Evolutionary conservation across 2,797 vertebrate genomes (phyloP).

Genomic region (Pygocentrus nattereri): DNA sequence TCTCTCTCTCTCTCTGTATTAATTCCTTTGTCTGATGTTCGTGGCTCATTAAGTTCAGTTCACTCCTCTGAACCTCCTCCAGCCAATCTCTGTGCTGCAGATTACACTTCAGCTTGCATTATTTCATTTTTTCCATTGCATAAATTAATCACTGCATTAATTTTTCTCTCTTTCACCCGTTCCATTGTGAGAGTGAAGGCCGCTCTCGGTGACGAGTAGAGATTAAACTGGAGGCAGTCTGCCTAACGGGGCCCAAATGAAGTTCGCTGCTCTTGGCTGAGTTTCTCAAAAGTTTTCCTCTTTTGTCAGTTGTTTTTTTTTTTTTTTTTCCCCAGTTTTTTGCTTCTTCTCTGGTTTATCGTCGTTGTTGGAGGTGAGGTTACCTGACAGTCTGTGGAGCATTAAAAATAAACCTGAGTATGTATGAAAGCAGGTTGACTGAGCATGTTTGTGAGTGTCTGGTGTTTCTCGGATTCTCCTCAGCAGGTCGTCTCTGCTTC

Average conservation of each 20-base stretch:
- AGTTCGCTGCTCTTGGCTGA: conserved; percentile 58
- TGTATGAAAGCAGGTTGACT: not conserved
- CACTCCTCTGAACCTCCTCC: not conserved
- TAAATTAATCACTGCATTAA: conserved; percentile 52
- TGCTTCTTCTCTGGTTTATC: not conserved
- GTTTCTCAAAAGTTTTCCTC: conserved; percentile 5
- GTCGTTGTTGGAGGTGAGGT: not conserved
- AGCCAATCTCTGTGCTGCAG: not conserved
- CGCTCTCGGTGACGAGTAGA: conserved; percentile 13
- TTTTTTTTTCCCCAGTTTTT: conserved; percentile 21
- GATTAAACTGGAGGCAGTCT: conserved; percentile 20
- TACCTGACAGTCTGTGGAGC: conserved; percentile 7
- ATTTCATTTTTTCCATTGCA: conserved; percentile 37
- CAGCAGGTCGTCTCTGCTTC: not conserved
- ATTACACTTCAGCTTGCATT: conserved; percentile 40
- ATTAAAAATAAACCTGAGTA: not conserved
- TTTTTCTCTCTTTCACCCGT: conserved; percentile 43
- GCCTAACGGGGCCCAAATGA: conserved; percentile 41
- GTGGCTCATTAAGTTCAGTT: not conserved
- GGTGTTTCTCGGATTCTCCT: not conserved
- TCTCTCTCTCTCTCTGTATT: not conserved
- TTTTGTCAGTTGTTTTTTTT: not conserved
- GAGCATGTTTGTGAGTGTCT: not conserved
- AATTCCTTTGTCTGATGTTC: not conserved
- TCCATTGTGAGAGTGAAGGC: conserved; percentile 45